These are phyloP conservation scores for Radopholus similis DNA, from an alignment of 1,140 invertebrate genomes.

Conservation along the genomic window DNA sequence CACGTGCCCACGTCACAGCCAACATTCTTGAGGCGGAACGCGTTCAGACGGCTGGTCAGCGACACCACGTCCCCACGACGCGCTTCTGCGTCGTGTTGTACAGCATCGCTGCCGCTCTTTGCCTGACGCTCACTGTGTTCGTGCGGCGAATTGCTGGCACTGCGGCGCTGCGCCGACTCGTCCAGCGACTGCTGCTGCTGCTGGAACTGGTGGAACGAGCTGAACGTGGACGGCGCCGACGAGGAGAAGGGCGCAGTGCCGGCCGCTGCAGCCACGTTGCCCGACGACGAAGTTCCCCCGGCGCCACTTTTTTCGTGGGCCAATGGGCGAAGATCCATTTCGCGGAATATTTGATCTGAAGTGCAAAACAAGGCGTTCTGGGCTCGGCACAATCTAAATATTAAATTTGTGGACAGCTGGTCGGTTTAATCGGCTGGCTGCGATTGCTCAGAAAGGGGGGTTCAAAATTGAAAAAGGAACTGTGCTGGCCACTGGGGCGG, in stretches of 20 bases:
- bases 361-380: no score
- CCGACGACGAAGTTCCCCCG: background rate
- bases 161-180: no score
- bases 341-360: no score
- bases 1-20: slow-evolving; percentile 30
- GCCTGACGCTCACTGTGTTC: background rate
- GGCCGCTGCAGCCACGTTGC: background rate
- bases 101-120: background rate
- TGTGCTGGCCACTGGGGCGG: no score
- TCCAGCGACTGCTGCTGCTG: background rate
- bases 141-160: background rate
- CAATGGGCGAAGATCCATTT: background rate
- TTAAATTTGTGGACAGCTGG: no score
- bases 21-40: slow-evolving; percentile 19
- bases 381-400: no score
- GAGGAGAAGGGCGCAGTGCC: background rate
- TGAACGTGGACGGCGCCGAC: slow-evolving; percentile 13
- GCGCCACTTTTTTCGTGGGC: background rate
- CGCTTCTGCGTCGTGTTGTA: background rate
- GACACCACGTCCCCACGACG: background rate
- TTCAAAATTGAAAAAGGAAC: no score
- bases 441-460: no score
- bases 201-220: slow-evolving; percentile 8
- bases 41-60: slow-evolving; percentile 20
- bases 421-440: no score